phyloP scores from a whole-genome alignment of 2,888 invertebrate species.

The Euclidia mi region DNA sequence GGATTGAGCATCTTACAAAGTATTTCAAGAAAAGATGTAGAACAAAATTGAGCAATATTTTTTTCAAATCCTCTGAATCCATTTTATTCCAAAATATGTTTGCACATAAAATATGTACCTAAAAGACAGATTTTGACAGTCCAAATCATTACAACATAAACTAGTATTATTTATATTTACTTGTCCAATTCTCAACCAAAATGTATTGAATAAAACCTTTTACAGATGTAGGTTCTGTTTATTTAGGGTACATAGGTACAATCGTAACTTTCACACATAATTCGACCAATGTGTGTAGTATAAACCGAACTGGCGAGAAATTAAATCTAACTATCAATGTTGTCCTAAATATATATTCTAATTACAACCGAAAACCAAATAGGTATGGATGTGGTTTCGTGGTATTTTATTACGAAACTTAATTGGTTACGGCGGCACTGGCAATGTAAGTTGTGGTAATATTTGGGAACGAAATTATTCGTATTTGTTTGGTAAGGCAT shows the following conservation, averaged over 20 bases:
- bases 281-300: constrained; percentile 18
- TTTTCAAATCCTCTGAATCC: no score
- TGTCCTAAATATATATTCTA: constrained; percentile 14
- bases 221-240: constrained; percentile 38
- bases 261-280: constrained; percentile 31
- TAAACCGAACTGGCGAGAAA: constrained; percentile 18
- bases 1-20: no score
- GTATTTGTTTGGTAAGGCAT: no score
- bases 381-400: not conserved
- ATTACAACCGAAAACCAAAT: constrained; percentile 5
- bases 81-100: no score
- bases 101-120: no score
- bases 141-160: not conserved
- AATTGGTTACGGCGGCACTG: no score
- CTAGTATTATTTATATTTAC: not conserved
- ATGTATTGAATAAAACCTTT: constrained; percentile 37
- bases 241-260: constrained; percentile 25
- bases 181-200: constrained; percentile 22
- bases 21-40: no score
- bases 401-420: no score
- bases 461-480: no score
- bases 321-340: constrained; percentile 12
- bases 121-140: no score
- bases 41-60: no score
- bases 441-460: no score